These are phyloP conservation scores for Gambusia yucatana DNA, from an alignment of 2,797 vertebrate genomes.

Conservation along the genomic window DNA sequence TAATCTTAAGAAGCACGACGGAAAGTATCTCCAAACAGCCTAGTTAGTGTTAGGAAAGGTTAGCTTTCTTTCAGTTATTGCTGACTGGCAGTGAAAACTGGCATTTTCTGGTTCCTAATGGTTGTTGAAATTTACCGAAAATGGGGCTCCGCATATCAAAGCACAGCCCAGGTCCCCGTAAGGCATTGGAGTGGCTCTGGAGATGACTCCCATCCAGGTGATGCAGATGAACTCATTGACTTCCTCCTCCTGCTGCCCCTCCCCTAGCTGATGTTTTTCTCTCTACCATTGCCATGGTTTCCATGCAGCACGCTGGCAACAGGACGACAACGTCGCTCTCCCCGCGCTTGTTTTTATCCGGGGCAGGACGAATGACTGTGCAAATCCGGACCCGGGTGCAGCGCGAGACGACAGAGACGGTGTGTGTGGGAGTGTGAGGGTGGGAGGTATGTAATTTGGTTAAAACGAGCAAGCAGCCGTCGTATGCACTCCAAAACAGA, in stretches of 20 bases:
- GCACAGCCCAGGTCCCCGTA: background rate
- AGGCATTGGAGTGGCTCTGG: background rate
- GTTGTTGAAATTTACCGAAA: background rate
- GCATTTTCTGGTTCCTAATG: background rate
- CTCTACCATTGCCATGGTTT: conserved; percentile 4
- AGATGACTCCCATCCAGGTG: background rate
- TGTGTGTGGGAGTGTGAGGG: conserved; percentile 9
- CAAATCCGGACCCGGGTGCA: conserved; percentile 43
- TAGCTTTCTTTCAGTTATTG: background rate
- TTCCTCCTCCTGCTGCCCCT: background rate
- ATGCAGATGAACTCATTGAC: conserved; percentile 52
- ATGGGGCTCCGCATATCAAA: background rate
- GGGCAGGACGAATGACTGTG: conserved; percentile 45
- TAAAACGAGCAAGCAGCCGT: conserved; percentile 9
- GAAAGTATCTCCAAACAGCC: background rate
- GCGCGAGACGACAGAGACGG: conserved; percentile 7
- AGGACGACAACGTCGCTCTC: conserved; percentile 41
- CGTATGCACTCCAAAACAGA: conserved; percentile 32
- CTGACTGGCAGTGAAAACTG: background rate
- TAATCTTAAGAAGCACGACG: background rate
- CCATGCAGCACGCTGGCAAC: conserved; percentile 32
- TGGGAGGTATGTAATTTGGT: conserved; percentile 16
- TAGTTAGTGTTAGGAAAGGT: background rate
- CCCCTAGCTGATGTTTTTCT: background rate
- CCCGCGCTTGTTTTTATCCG: conserved; percentile 20